These are phyloP conservation scores for Cheilinus undulatus DNA, from an alignment of 2,113 vertebrate species.

Conservation along the genomic window DNA sequence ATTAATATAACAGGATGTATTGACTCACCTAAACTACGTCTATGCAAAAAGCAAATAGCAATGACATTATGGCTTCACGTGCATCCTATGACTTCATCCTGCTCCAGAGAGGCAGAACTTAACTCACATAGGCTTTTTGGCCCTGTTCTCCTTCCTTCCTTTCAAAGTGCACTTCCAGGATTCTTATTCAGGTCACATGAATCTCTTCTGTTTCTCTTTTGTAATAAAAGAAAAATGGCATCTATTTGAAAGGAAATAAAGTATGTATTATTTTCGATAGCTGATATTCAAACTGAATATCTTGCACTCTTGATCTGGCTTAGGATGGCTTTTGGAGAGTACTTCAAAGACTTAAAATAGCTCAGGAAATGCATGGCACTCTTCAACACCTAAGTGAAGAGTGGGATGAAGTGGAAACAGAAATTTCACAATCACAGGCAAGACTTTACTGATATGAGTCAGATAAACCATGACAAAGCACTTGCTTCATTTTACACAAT, in stretches of 20 bases:
- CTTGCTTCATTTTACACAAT: constrained; percentile 11
- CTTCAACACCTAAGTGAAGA: constrained; percentile 46
- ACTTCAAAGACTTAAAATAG: constrained; percentile 42
- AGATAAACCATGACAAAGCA: constrained; percentile 31
- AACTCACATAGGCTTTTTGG: constrained; percentile 9
- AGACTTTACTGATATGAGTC: constrained; percentile 9
- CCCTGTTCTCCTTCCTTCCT: constrained; percentile 60
- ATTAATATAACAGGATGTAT: constrained; percentile 40
- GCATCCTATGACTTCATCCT: constrained; percentile 61
- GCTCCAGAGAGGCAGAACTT: constrained; percentile 29
- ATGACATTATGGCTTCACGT: constrained; percentile 28
- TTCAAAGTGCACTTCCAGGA: constrained; percentile 55
- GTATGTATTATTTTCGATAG: neutral
- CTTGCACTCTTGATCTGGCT: neutral
- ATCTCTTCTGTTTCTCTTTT: constrained; percentile 21
- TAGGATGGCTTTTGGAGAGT: constrained; percentile 19
- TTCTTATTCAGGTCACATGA: constrained; percentile 53
- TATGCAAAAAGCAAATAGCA: neutral
- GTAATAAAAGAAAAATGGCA: constrained; percentile 6
- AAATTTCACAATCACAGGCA: constrained; percentile 16
- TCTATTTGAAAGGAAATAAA: constrained; percentile 4
- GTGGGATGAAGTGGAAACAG: constrained; percentile 29
- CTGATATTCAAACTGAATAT: neutral
- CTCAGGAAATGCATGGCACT: constrained; percentile 62
- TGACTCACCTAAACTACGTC: constrained; percentile 43